Evolutionary conservation across 2,888 invertebrate genomes (phyloP), one percentile per base, ranked within the genome.

Genomic region (Lomographa bimaculata): DNA sequence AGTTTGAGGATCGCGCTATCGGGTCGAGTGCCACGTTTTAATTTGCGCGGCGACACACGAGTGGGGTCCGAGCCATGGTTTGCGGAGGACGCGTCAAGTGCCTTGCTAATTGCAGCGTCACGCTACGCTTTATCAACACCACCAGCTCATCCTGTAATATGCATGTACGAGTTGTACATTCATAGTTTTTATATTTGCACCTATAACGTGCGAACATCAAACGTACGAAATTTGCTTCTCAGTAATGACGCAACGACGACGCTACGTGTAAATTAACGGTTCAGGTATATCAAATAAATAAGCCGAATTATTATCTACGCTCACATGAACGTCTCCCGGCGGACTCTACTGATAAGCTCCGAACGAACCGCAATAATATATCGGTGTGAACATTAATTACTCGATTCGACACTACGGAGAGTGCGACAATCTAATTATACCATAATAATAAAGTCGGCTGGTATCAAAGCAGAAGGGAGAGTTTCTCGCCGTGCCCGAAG

Each of bases 41-140:
- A 87, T 87, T 89, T 87, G 84, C 82, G 80, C 79, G 80, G 80
- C 84, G 87, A 83, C 85, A 86, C 76, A 82, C 72, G 71, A 87
- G 85, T 82, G 83, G 79, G 67, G 64, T 73, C 73, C 64, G 73
- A 66, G 76, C 70, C 60, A 72, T 70, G 76, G 79, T 70, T 71
- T 76, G 79, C 68, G 71, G 26, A 64, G 71, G 72, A 65, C 70
- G 72, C 67, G 78, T 86, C 80, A 76, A 89, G 86, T 79, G 71
- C 69, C 75, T 72, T 82, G 84, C 87, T 89, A 87, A 87, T 87
- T 87, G 87, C 87, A 78, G 68, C 72, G 76, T 71, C 71, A 70
- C 62, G 70, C 70, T 66, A 65, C 72, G 67, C 74, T 65, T 57
- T 57, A 56, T 61, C 67, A 59, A 74, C 70, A 64, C 68, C 67